Evolutionary conservation across 2,888 invertebrate genomes (phyloP), one percentile per base, ranked within the genome.

Genomic region (Blastobasis lacticolella): DNA sequence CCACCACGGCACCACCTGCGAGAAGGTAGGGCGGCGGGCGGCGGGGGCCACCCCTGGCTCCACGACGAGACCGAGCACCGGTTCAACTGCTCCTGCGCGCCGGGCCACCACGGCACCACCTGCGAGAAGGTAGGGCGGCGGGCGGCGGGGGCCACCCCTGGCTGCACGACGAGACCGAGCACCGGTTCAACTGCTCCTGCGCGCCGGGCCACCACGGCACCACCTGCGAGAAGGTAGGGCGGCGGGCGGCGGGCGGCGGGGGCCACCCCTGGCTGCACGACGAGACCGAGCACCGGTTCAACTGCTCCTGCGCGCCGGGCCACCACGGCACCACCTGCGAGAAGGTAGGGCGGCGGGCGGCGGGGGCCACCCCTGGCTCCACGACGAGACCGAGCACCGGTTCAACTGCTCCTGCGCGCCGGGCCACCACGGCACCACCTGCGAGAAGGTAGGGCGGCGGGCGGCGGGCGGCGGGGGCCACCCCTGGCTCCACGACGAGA

Each of bases 181-280:
- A 98, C 78, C 90, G 91, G 53, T 97, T 95, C 87, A 94, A 94
- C 75, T 98, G 98, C 82, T 90, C 93, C 42, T 98, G 98, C 79
- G 91, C 92, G 37, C 91, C 93, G 61, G 98, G 98, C 0, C 96
- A 92, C 80, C 93, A 95, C 67, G 97, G 97, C 36, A 89, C 91
- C 55, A 92, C 92, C 10, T 98, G 97, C 80, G 92, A 95, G 71
- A 92, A 92, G 82, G 91, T 92, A n/a, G n/a, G n/a, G n/a, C n/a
- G n/a, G n/a, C n/a, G n/a, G n/a, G n/a, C n/a, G n/a, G n/a, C n/a
- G n/a, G n/a, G 90, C 61, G 97, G 97, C 57, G 91, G 92, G 6
- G 98, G 98, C 76, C 91, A 91, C 69, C 96, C 97, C 4, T 95
- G 94, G 78, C 90, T 98, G 66, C 89, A 91, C 48, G 90, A 91